Evolutionary conservation across 2,888 invertebrate species (phyloP).

Genomic region (Ophioninae sp.): DNA sequence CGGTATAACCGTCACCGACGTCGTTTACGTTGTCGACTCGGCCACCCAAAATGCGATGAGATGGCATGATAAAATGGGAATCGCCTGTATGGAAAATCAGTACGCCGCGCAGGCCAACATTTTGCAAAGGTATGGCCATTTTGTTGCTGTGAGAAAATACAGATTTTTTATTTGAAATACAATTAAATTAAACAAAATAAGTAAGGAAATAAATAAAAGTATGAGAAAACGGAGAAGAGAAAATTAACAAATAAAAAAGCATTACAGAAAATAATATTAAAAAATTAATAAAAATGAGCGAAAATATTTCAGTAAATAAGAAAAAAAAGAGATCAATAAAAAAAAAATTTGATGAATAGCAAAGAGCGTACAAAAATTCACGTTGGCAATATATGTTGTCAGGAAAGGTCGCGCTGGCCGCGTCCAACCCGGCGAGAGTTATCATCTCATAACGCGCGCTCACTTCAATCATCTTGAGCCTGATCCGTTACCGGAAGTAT

Average conservation of each 20-base stretch:
- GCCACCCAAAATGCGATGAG: conserved; percentile 85
- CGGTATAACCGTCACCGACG: conserved; percentile 88
- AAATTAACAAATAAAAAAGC: too few relatives aligned
- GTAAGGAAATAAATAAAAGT: too few relatives aligned
- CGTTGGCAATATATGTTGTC: neutral
- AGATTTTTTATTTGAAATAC: neutral
- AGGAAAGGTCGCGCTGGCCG: conserved; percentile 87
- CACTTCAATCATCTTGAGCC: conserved; percentile 82
- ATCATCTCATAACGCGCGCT: conserved; percentile 81
- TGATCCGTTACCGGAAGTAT: conserved; percentile 85
- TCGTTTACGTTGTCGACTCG: conserved; percentile 86
- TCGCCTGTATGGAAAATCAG: conserved; percentile 82
- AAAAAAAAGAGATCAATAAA: neutral
- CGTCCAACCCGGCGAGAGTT: conserved; percentile 85
- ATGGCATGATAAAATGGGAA: conserved; percentile 82
- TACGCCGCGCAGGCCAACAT: conserved; percentile 86
- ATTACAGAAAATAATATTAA: too few relatives aligned
- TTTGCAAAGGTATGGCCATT: conserved; percentile 81
- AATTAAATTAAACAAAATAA: neutral
- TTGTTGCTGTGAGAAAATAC: neutral
- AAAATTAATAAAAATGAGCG: neutral
- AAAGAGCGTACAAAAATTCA: neutral
- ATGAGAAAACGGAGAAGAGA: too few relatives aligned
- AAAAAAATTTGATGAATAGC: too few relatives aligned
- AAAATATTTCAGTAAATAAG: too few relatives aligned